Percentiles rank a stretch among this genome's conserved stretches.
Evolutionary conservation across 2,797 vertebrate genomes (phyloP).

Genomic region (Parauchenoglanis punctatus): DNA sequence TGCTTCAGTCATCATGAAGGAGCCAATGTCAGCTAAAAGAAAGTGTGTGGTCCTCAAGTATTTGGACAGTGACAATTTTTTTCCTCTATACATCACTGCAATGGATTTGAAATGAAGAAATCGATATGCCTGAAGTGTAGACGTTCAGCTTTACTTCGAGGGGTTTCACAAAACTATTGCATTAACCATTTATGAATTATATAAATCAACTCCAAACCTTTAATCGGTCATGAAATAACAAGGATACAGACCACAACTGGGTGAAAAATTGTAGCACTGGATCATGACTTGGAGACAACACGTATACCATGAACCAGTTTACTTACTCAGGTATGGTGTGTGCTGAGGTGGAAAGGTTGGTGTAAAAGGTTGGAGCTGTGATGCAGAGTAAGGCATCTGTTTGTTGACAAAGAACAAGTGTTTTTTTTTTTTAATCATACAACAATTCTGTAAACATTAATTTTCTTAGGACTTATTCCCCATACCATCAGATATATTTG

Average conservation of each 20-base stretch:
- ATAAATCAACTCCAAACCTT: too few species aligned
- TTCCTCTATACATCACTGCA: background rate
- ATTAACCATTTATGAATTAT: background rate
- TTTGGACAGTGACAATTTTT: background rate
- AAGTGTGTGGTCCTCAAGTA: too few species aligned
- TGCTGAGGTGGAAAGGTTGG: constrained; percentile 9
- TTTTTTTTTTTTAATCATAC: background rate
- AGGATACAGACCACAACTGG: too few species aligned
- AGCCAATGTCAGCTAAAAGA: constrained; percentile 72
- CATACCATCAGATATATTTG: background rate
- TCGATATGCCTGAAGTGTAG: background rate
- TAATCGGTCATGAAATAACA: too few species aligned
- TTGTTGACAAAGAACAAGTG: background rate
- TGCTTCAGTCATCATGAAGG: constrained; percentile 82
- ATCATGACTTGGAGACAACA: background rate
- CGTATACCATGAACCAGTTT: background rate
- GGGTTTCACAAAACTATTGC: background rate
- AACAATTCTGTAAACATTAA: background rate
- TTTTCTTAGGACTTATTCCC: background rate
- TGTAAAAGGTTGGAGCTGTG: background rate
- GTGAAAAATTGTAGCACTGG: background rate
- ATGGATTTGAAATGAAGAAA: background rate
- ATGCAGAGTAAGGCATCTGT: background rate
- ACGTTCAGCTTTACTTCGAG: background rate
- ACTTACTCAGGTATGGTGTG: background rate